Base-by-base conservation (phyloP, 1,140 invertebrate genomes). In the Polyergus mexicanus region DNA sequence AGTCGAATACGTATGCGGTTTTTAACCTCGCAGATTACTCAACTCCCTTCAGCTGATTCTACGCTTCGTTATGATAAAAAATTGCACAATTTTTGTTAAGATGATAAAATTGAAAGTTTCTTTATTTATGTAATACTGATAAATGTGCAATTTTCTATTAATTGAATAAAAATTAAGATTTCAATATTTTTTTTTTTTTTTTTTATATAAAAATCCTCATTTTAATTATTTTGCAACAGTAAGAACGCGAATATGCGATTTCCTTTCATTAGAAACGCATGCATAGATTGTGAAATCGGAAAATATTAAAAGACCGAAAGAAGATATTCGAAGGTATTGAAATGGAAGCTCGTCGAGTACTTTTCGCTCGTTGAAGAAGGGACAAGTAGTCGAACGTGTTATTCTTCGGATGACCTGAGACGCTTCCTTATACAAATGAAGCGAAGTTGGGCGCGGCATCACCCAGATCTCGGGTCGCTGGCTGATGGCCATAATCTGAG, bases 401-500 rank as follows among this genome's bases (percentile, higher is more conserved):
- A 94, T 94, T 94, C 94, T 94, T 95, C 91, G 87, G 86, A 86
- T 90, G 84, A 89, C 88, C 84, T 87, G 86, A 86, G 91, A 93
- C 92, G 94, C 93, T 93, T 93, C 89, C 93, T 93, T 93, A 92
- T 91, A 90, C 94, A 94, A 95, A 94, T 93, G 93, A 93, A 92
- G 92, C 85, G 76, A 94, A 94, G 93, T 94, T 94, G 91, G 88
- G 89, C 76, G 74, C 85, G 71, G 87, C 84, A 94, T 93, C 92
- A 92, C 91, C 91, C 88, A 92, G 94, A 93, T 94, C 92, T 92
- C 90, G 89, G 90, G 85, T 92, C 90, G 92, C 91, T 95, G 94
- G 94, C 94, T 92, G 92, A 93, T 93, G 92, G 94, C 94, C 94
- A 95, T 95, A 95, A 95, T 95, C 94, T 94, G 90, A 62, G 89